phyloP scores from a whole-genome alignment of 2,888 invertebrate genomes.

The Lasiommata megera region DNA sequence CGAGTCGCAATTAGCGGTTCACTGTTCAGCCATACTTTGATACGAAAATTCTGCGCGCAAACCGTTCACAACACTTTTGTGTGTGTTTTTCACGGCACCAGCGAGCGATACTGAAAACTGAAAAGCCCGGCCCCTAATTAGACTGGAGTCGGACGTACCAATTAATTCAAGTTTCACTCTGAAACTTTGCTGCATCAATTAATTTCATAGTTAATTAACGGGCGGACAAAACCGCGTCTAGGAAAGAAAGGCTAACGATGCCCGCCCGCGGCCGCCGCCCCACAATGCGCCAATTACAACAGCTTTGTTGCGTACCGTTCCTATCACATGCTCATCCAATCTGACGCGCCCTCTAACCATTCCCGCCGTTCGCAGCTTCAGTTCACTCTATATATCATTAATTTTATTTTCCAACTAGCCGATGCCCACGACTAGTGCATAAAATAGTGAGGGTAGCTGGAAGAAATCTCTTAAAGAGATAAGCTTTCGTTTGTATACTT shows the following conservation, averaged over 20 bases:
- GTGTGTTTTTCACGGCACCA: slow-evolving; percentile 77
- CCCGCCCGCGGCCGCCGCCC: slow-evolving; percentile 54
- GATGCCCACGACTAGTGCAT: too few relatives aligned
- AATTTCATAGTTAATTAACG: slow-evolving; percentile 82
- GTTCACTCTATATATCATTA: slow-evolving; percentile 25
- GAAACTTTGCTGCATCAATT: slow-evolving; percentile 81
- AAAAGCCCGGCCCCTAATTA: slow-evolving; percentile 81
- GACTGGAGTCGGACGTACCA: slow-evolving; percentile 81
- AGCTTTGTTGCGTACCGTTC: slow-evolving; percentile 59
- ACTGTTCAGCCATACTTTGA: slow-evolving; percentile 39
- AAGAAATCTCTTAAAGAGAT: too few relatives aligned
- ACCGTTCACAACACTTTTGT: slow-evolving; percentile 72
- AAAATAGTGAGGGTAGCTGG: too few relatives aligned
- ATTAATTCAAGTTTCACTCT: slow-evolving; percentile 81
- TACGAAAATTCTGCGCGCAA: slow-evolving; percentile 46
- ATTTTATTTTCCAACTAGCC: neutral
- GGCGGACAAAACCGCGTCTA: slow-evolving; percentile 74
- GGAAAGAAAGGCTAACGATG: slow-evolving; percentile 78
- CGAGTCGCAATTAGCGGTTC: slow-evolving; percentile 37
- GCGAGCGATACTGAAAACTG: slow-evolving; percentile 64
- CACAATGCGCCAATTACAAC: slow-evolving; percentile 76
- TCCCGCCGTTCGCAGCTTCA: slow-evolving; percentile 27
- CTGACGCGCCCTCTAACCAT: slow-evolving; percentile 38
- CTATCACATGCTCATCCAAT: slow-evolving; percentile 53
- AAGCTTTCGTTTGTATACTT: too few relatives aligned